Percentiles rank a stretch among this genome's conserved stretches.
These are phyloP conservation scores for Falcaria lacertinaria DNA, from an alignment of 2,888 invertebrate genomes.

Conservation along the genomic window DNA sequence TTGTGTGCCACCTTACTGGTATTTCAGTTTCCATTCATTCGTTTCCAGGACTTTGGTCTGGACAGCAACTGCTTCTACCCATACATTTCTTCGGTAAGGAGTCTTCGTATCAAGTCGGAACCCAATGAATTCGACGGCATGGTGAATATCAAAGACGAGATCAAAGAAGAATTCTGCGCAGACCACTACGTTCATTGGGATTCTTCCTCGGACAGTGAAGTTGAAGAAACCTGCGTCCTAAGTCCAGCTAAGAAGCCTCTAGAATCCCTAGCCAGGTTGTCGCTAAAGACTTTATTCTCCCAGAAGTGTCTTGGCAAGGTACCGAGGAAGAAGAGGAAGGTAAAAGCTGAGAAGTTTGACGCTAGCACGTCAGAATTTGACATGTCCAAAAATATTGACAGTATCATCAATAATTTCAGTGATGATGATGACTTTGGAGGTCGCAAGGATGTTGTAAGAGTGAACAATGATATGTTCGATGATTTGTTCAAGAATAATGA, in stretches of 20 bases:
- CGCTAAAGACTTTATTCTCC: constrained; percentile 54
- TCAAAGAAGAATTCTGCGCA: constrained; percentile 32
- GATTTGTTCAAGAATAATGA: constrained; percentile 1
- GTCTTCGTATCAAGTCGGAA: constrained; percentile 33
- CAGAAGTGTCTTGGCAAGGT: constrained; percentile 43
- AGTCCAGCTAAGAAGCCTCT: constrained; percentile 21
- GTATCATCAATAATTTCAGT: constrained; percentile 38
- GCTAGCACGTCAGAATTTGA: constrained; percentile 23
- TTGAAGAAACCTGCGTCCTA: constrained; percentile 5
- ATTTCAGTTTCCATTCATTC: constrained; percentile 3
- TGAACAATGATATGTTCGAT: constrained; percentile 8
- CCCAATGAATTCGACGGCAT: constrained; percentile 37
- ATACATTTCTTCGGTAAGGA: constrained; percentile 26
- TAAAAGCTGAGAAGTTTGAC: constrained; percentile 26
- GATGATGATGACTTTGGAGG: constrained; percentile 13
- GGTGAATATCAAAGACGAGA: constrained; percentile 44
- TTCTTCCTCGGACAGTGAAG: constrained; percentile 32
- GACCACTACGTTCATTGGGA: constrained; percentile 53
- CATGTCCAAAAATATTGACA: constrained; percentile 30
- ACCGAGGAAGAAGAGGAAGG: constrained; percentile 37
- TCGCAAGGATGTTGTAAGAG: constrained; percentile 13
- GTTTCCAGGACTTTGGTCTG: constrained; percentile 51
- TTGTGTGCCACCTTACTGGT: too few relatives aligned
- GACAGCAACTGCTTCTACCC: constrained; percentile 49
- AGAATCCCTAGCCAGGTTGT: constrained; percentile 31